These are phyloP conservation scores for Scaptomyza polygonia DNA, from an alignment of 2,888 invertebrate species.

Conservation along the genomic window DNA sequence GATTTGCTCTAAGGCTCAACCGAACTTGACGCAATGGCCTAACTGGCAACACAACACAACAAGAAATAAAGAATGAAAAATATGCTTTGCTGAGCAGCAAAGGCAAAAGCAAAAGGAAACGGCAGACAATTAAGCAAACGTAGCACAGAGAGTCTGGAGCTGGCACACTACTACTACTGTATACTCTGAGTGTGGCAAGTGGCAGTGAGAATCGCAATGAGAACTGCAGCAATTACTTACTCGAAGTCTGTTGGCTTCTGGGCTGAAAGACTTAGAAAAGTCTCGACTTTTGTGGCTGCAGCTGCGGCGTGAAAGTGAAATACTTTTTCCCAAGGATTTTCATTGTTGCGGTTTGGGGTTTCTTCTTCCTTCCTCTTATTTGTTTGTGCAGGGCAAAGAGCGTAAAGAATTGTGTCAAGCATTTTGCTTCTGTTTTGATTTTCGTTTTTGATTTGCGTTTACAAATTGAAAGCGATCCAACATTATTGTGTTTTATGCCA, in stretches of 20 bases:
- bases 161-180: conserved; percentile 1
- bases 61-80: conserved; percentile 16
- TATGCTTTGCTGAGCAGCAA: conserved; percentile 34
- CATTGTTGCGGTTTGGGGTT: conserved; percentile 64
- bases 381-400: conserved; percentile 26
- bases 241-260: conserved; percentile 62
- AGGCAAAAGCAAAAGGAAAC: conserved; percentile 60
- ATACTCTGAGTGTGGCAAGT: conserved; percentile 21
- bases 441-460: conserved; percentile 31
- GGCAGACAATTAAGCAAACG: conserved; percentile 73
- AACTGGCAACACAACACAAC: conserved; percentile 19
- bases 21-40: conserved; percentile 40
- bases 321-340: conserved; percentile 71
- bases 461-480: conserved; percentile 25
- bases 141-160: conserved; percentile 6
- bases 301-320: conserved; percentile 69
- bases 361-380: conserved; percentile 3
- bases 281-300: conserved; percentile 61
- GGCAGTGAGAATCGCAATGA: conserved; percentile 40
- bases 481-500: background rate
- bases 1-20: conserved; percentile 70
- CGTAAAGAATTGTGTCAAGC: conserved; percentile 66
- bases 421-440: conserved; percentile 56
- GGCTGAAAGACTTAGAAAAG: conserved; percentile 31
- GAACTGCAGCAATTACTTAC: conserved; percentile 76